Conservation (phyloP, 2,113 vertebrate genomes). For the Macroglossus sobrinus region DNA sequence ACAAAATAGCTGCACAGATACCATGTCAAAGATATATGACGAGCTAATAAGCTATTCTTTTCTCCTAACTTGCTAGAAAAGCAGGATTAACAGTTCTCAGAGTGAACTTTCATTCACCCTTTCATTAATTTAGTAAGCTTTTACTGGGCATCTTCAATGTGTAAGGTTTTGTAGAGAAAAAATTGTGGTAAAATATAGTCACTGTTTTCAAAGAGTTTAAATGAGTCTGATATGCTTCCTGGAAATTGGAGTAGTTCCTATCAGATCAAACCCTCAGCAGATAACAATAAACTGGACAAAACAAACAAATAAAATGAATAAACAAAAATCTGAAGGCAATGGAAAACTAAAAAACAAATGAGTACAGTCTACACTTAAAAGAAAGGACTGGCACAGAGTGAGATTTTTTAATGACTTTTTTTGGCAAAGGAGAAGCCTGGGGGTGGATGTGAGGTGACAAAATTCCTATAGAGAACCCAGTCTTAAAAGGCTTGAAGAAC, state of each 20-base stretch:
- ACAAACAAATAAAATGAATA: background rate
- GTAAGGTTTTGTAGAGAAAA: background rate
- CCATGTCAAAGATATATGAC: background rate
- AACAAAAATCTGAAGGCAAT: background rate
- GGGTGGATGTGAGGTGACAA: background rate
- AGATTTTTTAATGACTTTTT: background rate
- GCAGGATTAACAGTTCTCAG: background rate
- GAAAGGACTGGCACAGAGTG: background rate
- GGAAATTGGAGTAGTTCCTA: background rate
- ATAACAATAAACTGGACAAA: background rate
- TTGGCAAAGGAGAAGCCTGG: background rate
- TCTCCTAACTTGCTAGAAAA: constrained; percentile 6
- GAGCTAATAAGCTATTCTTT: background rate
- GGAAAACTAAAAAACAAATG: background rate
- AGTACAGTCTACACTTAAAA: background rate
- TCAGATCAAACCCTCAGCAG: background rate
- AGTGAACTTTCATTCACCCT: background rate
- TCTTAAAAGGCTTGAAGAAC: background rate
- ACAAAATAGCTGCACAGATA: background rate
- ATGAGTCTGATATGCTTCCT: background rate
- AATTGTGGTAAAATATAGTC: background rate
- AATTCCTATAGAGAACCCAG: background rate
- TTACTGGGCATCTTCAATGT: background rate
- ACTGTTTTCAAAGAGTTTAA: background rate
- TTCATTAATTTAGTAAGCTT: background rate